phyloP scores from a whole-genome alignment of 2,113 vertebrate species.

The Onychorhynchus coronatus region DNA sequence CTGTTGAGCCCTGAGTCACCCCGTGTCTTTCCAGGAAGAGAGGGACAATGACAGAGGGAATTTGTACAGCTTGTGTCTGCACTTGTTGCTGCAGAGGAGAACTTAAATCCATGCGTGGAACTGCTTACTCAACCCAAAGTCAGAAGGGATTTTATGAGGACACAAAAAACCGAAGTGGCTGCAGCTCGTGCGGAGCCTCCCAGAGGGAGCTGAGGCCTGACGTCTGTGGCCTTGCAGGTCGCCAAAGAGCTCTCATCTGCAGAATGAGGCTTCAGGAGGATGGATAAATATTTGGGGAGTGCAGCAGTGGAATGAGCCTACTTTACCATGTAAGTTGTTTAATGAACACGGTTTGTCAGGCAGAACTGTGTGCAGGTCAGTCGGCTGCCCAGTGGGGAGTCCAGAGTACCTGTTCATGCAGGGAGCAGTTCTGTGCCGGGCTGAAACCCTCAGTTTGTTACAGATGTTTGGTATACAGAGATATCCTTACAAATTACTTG shows the following conservation, averaged over 20 bases:
- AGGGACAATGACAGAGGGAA: neutral
- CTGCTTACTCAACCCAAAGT: neutral
- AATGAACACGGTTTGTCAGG: neutral
- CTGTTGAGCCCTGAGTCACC: neutral
- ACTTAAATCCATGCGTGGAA: neutral
- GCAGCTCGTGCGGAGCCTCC: neutral
- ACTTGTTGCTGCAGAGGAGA: neutral
- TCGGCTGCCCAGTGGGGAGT: neutral
- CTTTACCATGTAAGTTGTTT: neutral
- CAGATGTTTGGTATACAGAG: neutral
- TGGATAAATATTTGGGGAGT: conserved; percentile 19
- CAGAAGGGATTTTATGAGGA: neutral
- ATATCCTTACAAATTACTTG: neutral
- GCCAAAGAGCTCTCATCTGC: neutral
- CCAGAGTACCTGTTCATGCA: neutral
- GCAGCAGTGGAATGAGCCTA: neutral
- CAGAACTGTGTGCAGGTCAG: neutral
- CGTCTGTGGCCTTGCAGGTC: neutral
- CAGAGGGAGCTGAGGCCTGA: neutral
- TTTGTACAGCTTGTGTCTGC: neutral
- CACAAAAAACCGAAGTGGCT: neutral
- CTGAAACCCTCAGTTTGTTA: neutral
- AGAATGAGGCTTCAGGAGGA: neutral
- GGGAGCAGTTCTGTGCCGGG: neutral
- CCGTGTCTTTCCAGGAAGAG: neutral